A percentile compares a stretch with the other conserved stretches of the same genome.
Conservation (phyloP, 2,113 vertebrate genomes). For the Myotis davidii region DNA sequence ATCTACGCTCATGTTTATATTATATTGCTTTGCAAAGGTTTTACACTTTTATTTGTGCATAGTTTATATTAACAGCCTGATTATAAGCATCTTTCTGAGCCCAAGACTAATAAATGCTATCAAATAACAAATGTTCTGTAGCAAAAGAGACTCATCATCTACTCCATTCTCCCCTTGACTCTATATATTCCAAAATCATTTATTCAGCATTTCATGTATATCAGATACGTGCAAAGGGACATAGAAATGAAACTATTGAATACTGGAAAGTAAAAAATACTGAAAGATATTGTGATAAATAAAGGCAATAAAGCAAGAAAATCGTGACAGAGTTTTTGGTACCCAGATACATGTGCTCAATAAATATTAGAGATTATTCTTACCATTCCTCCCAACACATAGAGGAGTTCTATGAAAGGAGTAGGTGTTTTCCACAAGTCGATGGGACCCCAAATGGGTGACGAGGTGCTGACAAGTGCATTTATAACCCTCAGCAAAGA, state of each 20-base stretch:
- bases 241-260: neutral
- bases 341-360: neutral
- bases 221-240: neutral
- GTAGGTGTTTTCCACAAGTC: neutral
- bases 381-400: neutral
- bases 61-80: slow-evolving; percentile 30
- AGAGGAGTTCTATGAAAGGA: neutral
- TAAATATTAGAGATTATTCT: neutral
- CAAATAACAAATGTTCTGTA: neutral
- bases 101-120: neutral
- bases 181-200: neutral
- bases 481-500: slow-evolving; percentile 15
- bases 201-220: neutral
- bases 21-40: slow-evolving; percentile 7
- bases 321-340: neutral
- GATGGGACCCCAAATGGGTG: neutral
- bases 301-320: neutral
- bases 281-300: neutral
- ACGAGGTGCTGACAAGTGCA: neutral
- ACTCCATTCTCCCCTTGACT: neutral
- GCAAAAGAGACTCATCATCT: neutral
- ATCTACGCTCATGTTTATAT: neutral
- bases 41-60: neutral
- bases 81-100: neutral
- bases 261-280: neutral